Base-by-base conservation (phyloP, 2,888 invertebrate species). In the Atrina japonica region DNA sequence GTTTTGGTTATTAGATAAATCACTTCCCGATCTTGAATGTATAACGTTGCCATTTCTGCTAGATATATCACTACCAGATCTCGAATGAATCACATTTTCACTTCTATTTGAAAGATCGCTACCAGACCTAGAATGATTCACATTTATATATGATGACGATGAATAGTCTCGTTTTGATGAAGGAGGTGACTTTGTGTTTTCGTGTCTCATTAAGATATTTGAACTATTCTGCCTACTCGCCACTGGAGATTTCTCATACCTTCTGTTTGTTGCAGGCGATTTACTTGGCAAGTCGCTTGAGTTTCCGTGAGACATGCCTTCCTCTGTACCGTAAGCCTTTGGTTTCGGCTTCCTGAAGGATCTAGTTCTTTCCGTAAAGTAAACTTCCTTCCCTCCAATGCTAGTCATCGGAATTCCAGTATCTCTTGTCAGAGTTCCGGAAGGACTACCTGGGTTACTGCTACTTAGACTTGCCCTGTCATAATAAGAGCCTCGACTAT, bases 291-390 rank as follows among this genome's bases (percentile, higher is more conserved):
- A 49, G 29, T 30, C 21, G 14, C 49, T 47, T 47, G 30, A 29
- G 35, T 35, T 61, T 27, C 6, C 29, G n/a, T 45, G 66, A 23
- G 66, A 35, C 21, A 35, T 49, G 18, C 58, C 49, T 30, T 43
- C 45, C 25, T 47, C 45, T 30, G 40, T 29, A 18, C 47, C 40
- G 6, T 56, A 35, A 16, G 58, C 47, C 14, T 60, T 49, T 9
- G 70, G 67, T 67, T 79, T 84, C 9, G 80, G 80, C 66, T 76
- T 73, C 47, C 83, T 76, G 52, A 86, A 86, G 27, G 85, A 85
- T 21, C 86, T 67, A 53, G 83, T 84, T 63, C 80, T 79, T 23
- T 77, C 77, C 5, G 85, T 83, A 52, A 86, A 76, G 56, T 79
- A 75, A 14, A 85, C 85, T 11, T 83, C 83, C 59, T 83, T 85